A percentile compares a stretch with the other conserved stretches of the same genome.
These are phyloP conservation scores for Ophion costatus DNA, from an alignment of 2,888 invertebrate species.

Conservation along the genomic window DNA sequence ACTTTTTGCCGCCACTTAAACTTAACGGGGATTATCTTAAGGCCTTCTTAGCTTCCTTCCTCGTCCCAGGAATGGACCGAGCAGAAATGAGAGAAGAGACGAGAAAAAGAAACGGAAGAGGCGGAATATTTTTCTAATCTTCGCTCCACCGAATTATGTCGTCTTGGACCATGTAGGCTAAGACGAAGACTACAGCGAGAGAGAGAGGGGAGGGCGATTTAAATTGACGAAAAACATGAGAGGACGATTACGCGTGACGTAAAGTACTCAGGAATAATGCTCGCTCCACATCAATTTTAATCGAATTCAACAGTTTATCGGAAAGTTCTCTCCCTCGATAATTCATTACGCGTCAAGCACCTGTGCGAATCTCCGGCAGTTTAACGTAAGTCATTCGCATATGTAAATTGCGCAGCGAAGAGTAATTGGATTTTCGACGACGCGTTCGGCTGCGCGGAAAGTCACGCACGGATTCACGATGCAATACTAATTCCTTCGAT, in stretches of 20 bases:
- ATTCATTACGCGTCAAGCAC: conserved; percentile 6
- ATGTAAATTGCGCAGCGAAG: neutral
- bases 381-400: neutral
- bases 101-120: conserved; percentile 21
- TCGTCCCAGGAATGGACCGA: conserved; percentile 11
- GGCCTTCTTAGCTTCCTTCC: conserved; percentile 19
- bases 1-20: conserved; percentile 47
- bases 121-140: conserved; percentile 22
- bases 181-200: conserved; percentile 1
- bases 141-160: conserved; percentile 3
- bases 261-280: conserved; percentile 21
- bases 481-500: neutral
- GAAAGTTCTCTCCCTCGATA: conserved; percentile 6
- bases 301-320: conserved; percentile 15
- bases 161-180: conserved; percentile 14
- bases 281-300: conserved; percentile 21
- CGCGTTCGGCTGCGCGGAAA: neutral
- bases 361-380: neutral
- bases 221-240: conserved; percentile 14
- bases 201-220: conserved; percentile 12
- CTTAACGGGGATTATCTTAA: conserved; percentile 54
- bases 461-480: neutral
- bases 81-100: conserved; percentile 1
- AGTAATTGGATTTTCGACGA: neutral
- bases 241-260: conserved; percentile 35